phyloP scores from a whole-genome alignment of 53 echinoderm and acorn worm genomes.

The Paracentrotus lividus region DNA sequence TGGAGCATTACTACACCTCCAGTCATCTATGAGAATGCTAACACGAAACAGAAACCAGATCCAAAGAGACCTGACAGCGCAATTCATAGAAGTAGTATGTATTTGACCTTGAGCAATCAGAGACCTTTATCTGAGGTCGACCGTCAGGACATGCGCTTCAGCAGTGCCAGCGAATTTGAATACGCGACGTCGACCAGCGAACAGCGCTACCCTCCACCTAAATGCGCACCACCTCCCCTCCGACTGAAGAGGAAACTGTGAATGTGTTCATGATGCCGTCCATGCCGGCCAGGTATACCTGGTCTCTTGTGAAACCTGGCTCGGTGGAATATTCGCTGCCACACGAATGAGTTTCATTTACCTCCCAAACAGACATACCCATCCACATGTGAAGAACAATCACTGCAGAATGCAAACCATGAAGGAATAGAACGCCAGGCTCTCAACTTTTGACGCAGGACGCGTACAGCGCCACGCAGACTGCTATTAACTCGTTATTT shows the following conservation, averaged over 20 bases:
- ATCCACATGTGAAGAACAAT: neutral
- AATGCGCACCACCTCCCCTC: conserved; percentile 65
- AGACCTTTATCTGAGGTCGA: conserved; percentile 62
- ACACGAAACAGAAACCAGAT: neutral
- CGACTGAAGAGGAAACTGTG: neutral
- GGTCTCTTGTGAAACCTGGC: neutral
- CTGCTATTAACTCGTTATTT: conserved; percentile 4
- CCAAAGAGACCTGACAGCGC: neutral
- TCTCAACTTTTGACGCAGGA: neutral
- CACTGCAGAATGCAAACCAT: neutral
- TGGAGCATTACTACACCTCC: conserved; percentile 47
- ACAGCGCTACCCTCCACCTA: conserved; percentile 67
- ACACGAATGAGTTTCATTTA: neutral
- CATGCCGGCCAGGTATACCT: neutral
- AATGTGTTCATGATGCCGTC: conserved; percentile 44
- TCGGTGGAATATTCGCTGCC: conserved; percentile 52
- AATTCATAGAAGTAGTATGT: neutral
- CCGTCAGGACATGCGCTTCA: conserved; percentile 67
- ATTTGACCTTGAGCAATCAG: neutral
- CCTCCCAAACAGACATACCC: conserved; percentile 2
- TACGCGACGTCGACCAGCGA: conserved; percentile 27
- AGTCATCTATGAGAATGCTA: conserved; percentile 63
- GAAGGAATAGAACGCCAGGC: conserved; percentile 12
- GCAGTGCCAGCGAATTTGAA: conserved; percentile 65
- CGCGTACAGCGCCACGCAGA: neutral